Percentiles rank a stretch among this genome's conserved stretches.
These are phyloP conservation scores for Therioaphis trifolii DNA, from an alignment of 2,888 invertebrate species.

Conservation along the genomic window DNA sequence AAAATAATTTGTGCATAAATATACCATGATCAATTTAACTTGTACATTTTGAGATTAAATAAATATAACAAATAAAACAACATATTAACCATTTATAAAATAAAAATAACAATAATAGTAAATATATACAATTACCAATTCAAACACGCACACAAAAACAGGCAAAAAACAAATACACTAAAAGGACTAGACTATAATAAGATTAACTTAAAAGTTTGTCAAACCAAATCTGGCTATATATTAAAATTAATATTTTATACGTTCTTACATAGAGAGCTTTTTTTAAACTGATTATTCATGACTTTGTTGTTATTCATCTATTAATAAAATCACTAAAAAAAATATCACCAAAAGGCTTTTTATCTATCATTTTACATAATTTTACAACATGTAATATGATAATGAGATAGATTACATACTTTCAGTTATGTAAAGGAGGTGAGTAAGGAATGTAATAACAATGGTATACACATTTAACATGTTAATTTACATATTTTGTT, in stretches of 20 bases:
- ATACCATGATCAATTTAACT: neutral
- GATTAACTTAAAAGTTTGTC: slow-evolving; percentile 9
- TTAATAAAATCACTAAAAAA: slow-evolving; percentile 13
- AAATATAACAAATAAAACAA: slow-evolving; percentile 1
- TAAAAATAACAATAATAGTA: slow-evolving; percentile 38
- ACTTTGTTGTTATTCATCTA: neutral
- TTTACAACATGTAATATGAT: neutral
- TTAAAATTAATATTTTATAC: slow-evolving; percentile 25
- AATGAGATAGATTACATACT: neutral
- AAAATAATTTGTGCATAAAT: slow-evolving; percentile 23
- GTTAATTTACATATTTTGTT: neutral
- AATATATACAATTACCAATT: neutral
- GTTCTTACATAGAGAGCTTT: slow-evolving; percentile 47
- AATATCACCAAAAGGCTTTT: neutral
- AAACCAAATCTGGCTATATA: neutral
- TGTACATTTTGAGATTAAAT: slow-evolving; percentile 29
- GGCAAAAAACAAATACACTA: slow-evolving; percentile 24
- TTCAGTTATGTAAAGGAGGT: neutral
- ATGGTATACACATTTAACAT: neutral
- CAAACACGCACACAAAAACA: neutral
- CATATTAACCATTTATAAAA: slow-evolving; percentile 5
- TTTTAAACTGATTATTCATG: slow-evolving; percentile 26
- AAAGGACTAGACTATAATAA: slow-evolving; percentile 51
- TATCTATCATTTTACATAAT: neutral
- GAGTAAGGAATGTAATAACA: slow-evolving; percentile 34